These are phyloP conservation scores for Vireo altiloquus DNA, from an alignment of 2,113 vertebrate genomes.

Conservation along the genomic window DNA sequence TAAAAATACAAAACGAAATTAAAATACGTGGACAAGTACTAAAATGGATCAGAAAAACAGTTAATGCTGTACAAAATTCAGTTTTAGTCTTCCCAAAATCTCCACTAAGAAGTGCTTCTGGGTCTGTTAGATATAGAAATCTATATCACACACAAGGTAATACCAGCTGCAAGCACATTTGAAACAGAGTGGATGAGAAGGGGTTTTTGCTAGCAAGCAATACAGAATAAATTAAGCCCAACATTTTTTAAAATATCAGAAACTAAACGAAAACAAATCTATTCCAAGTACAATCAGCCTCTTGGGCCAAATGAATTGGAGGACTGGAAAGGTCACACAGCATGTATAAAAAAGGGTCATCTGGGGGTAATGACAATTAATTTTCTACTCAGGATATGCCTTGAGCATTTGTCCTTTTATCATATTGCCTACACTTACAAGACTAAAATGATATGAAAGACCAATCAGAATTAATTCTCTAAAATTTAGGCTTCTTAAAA, in stretches of 20 bases:
- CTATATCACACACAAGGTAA: neutral
- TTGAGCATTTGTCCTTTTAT: neutral
- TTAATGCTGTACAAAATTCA: neutral
- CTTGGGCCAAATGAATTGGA: neutral
- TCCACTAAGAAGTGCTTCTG: neutral
- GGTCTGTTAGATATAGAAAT: neutral
- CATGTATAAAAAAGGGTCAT: neutral
- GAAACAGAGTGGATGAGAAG: neutral
- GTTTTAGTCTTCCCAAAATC: neutral
- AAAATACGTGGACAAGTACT: neutral
- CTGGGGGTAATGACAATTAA: neutral
- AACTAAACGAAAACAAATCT: neutral
- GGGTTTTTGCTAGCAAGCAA: neutral
- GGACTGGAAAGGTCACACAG: neutral
- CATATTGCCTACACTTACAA: neutral
- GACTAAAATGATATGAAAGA: neutral
- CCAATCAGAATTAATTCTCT: neutral
- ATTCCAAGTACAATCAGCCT: neutral
- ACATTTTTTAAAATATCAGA: neutral
- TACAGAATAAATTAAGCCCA: neutral
- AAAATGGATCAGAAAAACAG: neutral
- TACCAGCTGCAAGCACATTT: neutral
- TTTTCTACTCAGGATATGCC: neutral
- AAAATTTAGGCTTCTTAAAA: neutral
- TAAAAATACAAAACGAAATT: neutral